Percentiles rank a stretch among this genome's conserved stretches.
phyloP scores from a whole-genome alignment of 1,140 invertebrate genomes.

The Eulimnadia texana region DNA sequence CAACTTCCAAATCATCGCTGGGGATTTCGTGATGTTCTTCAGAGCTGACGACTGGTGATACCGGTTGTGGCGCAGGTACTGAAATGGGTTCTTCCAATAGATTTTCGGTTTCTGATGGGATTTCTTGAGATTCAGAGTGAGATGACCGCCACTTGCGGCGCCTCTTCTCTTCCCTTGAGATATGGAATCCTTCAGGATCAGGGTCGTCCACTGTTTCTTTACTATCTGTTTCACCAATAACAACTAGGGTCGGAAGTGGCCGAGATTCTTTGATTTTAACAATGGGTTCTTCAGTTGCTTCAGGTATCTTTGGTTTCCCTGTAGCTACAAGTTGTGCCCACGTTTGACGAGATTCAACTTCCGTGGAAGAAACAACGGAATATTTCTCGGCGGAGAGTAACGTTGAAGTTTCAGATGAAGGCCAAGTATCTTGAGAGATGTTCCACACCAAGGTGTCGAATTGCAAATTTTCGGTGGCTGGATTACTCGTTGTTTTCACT shows the following conservation, averaged over 20 bases:
- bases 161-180: slow-evolving; percentile 18
- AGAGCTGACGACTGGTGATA: slow-evolving; percentile 17
- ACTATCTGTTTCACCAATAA: slow-evolving; percentile 17
- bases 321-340: slow-evolving; percentile 15
- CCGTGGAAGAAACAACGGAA: background rate
- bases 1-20: slow-evolving; percentile 2
- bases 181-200: slow-evolving; percentile 20
- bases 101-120: slow-evolving; percentile 18
- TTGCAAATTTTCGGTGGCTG: background rate
- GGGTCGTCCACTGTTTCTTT: slow-evolving; percentile 18
- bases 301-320: slow-evolving; percentile 9
- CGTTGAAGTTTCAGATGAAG: background rate
- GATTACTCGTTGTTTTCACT: background rate
- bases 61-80: slow-evolving; percentile 10
- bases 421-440: background rate
- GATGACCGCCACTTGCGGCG: slow-evolving; percentile 21
- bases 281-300: slow-evolving; percentile 1
- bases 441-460: background rate
- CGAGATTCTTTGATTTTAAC: background rate
- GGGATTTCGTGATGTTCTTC: slow-evolving; percentile 12
- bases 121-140: slow-evolving; percentile 20
- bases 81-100: background rate
- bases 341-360: slow-evolving; percentile 16
- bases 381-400: background rate
- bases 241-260: slow-evolving; percentile 11